Evolutionary conservation across 2,888 invertebrate species (phyloP).

Genomic region (Oligia latruncula): DNA sequence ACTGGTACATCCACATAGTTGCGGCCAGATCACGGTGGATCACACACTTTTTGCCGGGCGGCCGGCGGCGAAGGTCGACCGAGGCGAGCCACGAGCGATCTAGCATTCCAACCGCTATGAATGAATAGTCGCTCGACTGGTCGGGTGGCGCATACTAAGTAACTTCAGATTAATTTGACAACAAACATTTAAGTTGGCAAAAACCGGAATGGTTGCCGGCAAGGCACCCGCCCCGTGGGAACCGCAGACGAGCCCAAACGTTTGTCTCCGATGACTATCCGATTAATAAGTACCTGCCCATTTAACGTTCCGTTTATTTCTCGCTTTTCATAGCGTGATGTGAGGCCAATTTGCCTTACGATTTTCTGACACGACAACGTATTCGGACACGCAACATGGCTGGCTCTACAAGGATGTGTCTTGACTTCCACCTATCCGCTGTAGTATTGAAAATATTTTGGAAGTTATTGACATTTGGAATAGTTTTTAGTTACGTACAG

Average conservation of each 20-base stretch:
- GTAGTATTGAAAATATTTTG: conserved; percentile 21
- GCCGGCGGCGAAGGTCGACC: conserved; percentile 83
- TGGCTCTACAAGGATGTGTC: conserved; percentile 47
- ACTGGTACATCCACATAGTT: conserved; percentile 81
- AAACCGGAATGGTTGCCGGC: conserved; percentile 84
- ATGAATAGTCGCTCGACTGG: conserved; percentile 89
- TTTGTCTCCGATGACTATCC: conserved; percentile 83
- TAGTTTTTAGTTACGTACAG: conserved; percentile 7
- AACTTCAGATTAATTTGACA: conserved; percentile 89
- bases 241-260: conserved; percentile 78
- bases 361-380: conserved; percentile 72
- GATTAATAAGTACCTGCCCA: conserved; percentile 74
- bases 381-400: conserved; percentile 68
- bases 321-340: conserved; percentile 76
- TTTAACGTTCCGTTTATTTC: conserved; percentile 73
- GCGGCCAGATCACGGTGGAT: conserved; percentile 76
- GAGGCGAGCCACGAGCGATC: conserved; percentile 85
- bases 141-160: conserved; percentile 85
- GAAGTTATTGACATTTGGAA: conserved; percentile 18
- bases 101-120: conserved; percentile 89
- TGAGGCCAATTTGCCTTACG: conserved; percentile 77
- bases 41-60: conserved; percentile 79
- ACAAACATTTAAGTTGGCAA: conserved; percentile 88
- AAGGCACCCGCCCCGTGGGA: conserved; percentile 87
- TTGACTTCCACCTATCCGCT: background rate